Evolutionary conservation across 1,140 invertebrate species (phyloP).

Genomic region (Babylonia areolata): DNA sequence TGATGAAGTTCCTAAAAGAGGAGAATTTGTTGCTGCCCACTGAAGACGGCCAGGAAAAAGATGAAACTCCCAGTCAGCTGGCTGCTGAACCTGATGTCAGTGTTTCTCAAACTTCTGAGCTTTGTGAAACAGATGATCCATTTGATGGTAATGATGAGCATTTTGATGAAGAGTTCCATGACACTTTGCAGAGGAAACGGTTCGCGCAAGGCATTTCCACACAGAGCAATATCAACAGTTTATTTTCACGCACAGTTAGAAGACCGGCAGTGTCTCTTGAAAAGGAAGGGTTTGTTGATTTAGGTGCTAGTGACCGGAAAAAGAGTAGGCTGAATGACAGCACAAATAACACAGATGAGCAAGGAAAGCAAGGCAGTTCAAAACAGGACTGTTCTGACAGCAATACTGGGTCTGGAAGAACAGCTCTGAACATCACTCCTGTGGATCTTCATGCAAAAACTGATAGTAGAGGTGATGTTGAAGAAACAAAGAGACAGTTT

Average conservation of each 20-base stretch:
- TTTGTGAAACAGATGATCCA: slow-evolving; percentile 15
- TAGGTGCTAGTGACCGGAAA: slow-evolving; percentile 5
- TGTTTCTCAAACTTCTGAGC: background rate
- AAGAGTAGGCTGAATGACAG: background rate
- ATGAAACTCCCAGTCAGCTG: too few relatives aligned
- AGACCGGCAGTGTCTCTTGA: background rate
- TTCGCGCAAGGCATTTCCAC: slow-evolving; percentile 29
- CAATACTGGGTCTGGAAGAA: background rate
- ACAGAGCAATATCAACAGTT: slow-evolving; percentile 29
- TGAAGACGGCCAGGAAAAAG: slow-evolving; percentile 4
- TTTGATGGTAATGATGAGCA: slow-evolving; percentile 21
- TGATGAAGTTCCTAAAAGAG: slow-evolving; percentile 70
- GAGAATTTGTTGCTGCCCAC: slow-evolving; percentile 56
- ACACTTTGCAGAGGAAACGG: background rate
- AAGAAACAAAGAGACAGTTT: background rate
- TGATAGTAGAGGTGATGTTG: background rate
- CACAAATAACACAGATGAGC: background rate
- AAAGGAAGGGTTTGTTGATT: background rate
- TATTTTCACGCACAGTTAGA: slow-evolving; percentile 40
- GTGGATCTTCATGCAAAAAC: background rate
- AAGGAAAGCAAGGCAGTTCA: background rate
- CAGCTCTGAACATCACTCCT: background rate
- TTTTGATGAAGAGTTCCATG: slow-evolving; percentile 3
- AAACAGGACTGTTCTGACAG: background rate
- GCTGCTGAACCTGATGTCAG: background rate